Evolutionary conservation across 2,797 vertebrate species (phyloP).

Genomic region (Poeciliopsis turneri): DNA sequence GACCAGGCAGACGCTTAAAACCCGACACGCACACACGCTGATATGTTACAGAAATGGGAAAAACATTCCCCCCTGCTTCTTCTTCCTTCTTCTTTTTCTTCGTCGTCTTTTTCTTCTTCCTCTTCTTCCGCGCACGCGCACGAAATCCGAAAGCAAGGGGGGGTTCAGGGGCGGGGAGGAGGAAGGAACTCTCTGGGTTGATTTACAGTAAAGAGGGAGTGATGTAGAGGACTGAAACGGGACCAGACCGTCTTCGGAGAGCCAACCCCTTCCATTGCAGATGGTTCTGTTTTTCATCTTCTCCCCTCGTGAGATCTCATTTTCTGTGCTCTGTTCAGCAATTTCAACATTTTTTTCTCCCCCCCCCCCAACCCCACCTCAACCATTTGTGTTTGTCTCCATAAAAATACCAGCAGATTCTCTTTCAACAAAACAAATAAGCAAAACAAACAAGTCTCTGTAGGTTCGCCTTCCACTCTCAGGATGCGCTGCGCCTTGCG

Average conservation of each 20-base stretch:
- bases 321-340: constrained; percentile 72
- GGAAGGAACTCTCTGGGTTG: constrained; percentile 44
- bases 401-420: constrained; percentile 73
- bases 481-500: constrained; percentile 12
- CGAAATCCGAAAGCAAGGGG: constrained; percentile 31
- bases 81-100: background rate
- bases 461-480: constrained; percentile 43
- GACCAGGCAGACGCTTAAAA: constrained; percentile 68
- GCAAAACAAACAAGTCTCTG: constrained; percentile 69
- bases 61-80: constrained; percentile 43
- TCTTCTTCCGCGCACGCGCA: constrained; percentile 25
- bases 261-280: constrained; percentile 73
- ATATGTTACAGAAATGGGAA: constrained; percentile 61
- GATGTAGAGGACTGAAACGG: constrained; percentile 76
- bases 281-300: constrained; percentile 81
- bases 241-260: constrained; percentile 76
- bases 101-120: too few relatives aligned
- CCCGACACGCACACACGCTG: constrained; percentile 52
- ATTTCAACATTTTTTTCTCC: constrained; percentile 43
- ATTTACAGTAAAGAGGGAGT: constrained; percentile 73
- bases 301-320: constrained; percentile 77
- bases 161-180: background rate
- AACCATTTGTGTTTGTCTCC: constrained; percentile 70
- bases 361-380: background rate
- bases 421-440: constrained; percentile 76